Evolutionary conservation across 2,113 vertebrate species (phyloP).

Genomic region (Laticauda laticaudata): DNA sequence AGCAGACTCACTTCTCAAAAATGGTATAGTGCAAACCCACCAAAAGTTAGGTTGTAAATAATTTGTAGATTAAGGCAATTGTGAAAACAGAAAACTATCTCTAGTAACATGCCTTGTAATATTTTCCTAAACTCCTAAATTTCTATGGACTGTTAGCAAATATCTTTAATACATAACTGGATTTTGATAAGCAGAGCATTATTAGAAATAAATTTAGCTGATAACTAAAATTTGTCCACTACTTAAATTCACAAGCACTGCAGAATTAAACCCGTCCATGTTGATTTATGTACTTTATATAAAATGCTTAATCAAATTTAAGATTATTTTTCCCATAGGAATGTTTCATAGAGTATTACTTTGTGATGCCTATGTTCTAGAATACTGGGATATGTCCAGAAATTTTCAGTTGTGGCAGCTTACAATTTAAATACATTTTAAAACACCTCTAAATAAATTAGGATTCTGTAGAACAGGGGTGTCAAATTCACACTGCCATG

Average conservation of each 20-base stretch:
- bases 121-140: conserved; percentile 34
- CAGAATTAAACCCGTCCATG: neutral
- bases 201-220: conserved; percentile 44
- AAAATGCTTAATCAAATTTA: neutral
- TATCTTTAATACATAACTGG: neutral
- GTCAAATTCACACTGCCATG: no score
- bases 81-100: neutral
- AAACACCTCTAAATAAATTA: neutral
- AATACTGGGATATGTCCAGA: neutral
- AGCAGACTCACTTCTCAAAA: neutral
- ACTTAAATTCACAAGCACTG: neutral
- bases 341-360: neutral
- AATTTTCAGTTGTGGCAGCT: neutral
- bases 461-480: neutral
- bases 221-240: neutral
- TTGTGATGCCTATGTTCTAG: neutral
- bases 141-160: conserved; percentile 56
- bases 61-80: conserved; percentile 13
- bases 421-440: neutral
- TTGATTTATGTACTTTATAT: neutral
- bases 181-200: conserved; percentile 33
- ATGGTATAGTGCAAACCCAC: neutral
- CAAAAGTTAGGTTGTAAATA: neutral
- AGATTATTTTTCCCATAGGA: neutral
- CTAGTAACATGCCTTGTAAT: conserved; percentile 18